Percentiles rank a stretch among this genome's conserved stretches.
phyloP scores from a whole-genome alignment of 2,797 vertebrate genomes.

The Choloepus didactylus region DNA sequence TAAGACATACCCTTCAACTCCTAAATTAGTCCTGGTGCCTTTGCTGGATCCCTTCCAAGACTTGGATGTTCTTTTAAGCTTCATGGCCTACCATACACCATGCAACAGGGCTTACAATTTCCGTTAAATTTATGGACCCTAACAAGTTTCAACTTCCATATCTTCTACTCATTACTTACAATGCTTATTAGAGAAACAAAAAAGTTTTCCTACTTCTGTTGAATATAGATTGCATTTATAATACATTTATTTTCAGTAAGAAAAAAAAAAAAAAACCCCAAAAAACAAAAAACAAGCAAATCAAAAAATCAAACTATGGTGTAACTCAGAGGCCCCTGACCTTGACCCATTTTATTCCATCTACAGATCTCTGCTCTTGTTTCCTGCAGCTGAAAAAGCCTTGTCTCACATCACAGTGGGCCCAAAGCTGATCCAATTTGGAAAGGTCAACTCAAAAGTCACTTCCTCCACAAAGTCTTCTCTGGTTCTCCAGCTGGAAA shows the following conservation, averaged over 20 bases:
- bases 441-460: neutral
- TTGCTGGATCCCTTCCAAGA: conserved; percentile 82
- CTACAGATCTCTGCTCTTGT: neutral
- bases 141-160: neutral
- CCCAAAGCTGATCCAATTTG: neutral
- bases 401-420: neutral
- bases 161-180: neutral
- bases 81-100: conserved; percentile 71
- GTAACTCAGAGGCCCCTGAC: neutral
- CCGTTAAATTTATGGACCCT: conserved; percentile 26
- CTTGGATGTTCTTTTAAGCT: conserved; percentile 80
- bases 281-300: neutral
- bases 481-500: neutral
- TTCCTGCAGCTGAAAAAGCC: neutral
- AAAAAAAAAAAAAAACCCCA: neutral
- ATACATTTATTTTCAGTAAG: neutral
- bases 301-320: neutral
- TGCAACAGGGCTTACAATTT: conserved; percentile 57
- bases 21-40: conserved; percentile 85
- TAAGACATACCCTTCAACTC: conserved; percentile 83
- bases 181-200: neutral
- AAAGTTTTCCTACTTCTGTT: neutral
- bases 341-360: neutral
- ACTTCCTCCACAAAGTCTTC: conserved; percentile 1
- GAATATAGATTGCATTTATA: neutral